Conservation (phyloP, 2,797 vertebrate genomes). For the Propithecus perrieri region DNA sequence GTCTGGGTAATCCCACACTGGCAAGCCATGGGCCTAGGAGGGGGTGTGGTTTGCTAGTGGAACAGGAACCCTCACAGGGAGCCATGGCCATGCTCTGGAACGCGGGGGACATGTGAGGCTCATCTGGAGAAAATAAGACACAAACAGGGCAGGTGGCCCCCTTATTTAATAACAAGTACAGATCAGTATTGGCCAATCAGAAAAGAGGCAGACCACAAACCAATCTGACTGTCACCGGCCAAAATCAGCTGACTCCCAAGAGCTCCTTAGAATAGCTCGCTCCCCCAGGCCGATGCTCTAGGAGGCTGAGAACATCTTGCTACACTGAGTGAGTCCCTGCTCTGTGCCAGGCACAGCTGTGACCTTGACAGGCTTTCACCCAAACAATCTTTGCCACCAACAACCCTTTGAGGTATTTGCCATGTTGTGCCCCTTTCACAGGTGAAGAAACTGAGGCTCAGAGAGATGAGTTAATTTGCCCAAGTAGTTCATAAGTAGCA, state of each 20-base stretch:
- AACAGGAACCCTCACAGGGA: not conserved
- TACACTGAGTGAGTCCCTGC: fast-evolving
- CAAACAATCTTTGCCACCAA: not conserved
- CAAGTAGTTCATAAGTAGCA: too few species aligned
- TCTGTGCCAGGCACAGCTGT: too few species aligned
- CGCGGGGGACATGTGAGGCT: not conserved
- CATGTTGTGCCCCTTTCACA: not conserved
- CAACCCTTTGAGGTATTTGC: not conserved
- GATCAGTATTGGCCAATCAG: not conserved
- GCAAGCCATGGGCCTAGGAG: not conserved
- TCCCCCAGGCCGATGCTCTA: not conserved
- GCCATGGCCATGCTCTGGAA: too few species aligned
- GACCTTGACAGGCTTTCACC: not conserved
- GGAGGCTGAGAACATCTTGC: not conserved
- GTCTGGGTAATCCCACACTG: not conserved
- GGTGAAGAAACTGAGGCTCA: not conserved
- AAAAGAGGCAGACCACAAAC: not conserved
- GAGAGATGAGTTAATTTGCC: not conserved
- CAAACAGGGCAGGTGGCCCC: not conserved
- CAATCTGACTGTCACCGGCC: not conserved
- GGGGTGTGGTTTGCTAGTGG: not conserved
- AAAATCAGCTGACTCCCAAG: not conserved
- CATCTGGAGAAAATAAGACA: not conserved
- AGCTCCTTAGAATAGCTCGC: not conserved
- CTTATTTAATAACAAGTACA: not conserved